Evolutionary conservation across 2,113 vertebrate species (phyloP), one percentile per base, ranked within the genome.

Genomic region (Strix aluco): DNA sequence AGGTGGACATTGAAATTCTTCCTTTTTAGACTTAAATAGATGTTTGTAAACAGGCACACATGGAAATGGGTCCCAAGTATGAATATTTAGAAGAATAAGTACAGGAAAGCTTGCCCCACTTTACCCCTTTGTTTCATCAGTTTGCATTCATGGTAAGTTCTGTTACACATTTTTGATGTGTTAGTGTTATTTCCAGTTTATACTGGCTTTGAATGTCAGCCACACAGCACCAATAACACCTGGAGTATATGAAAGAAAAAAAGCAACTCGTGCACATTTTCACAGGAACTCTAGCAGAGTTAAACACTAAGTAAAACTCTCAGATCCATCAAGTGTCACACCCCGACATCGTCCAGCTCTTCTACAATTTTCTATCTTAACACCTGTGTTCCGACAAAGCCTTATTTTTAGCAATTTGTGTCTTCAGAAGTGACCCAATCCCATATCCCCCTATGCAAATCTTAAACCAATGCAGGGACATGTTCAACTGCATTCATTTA

Each of bases 71-170:
- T 32, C 21, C 42, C 2, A 40, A 49, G 13, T 52, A 34, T 19
- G 61, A 74, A 40, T 3, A 25, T 10, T 61, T n/a, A 65, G 59
- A 25, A 73, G 26, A 57, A 54, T 11, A 25, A 49, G 5, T 27
- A 66, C 0, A 1, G 52, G n/a, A 92, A 77, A 62, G 0, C 21
- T 85, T 72, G 57, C 1, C 44, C 16, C 18, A 72, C 20, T 54
- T 80, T n/a, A 52, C 14, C 15, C 15, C 14, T 59, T 7, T 21
- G 71, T 74, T 57, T 62, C 34, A 51, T 65, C 52, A 36, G 12
- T 57, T 87, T 91, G 3, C 11, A 18, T 61, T 87, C 57, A 29
- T 2, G 2, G 27, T n/a, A 58, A 57, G 27, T 54, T 70, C 29
- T 21, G 10, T 32, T 65, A 29, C 1, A 16, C 0, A 8, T 46